These are phyloP conservation scores for Nowickia ferox DNA, from an alignment of 2,888 invertebrate genomes.

Conservation along the genomic window DNA sequence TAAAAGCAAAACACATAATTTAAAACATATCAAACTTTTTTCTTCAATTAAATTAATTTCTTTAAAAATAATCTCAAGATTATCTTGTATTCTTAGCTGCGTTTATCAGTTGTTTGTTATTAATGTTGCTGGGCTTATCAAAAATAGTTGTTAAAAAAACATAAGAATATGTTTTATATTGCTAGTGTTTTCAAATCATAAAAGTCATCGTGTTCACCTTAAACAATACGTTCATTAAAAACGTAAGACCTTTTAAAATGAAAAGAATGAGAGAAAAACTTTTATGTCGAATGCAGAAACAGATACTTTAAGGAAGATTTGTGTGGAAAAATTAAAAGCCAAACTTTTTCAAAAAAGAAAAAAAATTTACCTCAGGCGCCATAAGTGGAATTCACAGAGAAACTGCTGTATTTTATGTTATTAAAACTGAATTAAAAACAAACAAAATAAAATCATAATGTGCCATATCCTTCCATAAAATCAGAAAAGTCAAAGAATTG, in stretches of 20 bases:
- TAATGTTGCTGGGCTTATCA: background rate
- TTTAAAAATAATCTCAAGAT: background rate
- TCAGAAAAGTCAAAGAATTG: background rate
- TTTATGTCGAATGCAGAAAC: background rate
- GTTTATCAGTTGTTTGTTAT: background rate
- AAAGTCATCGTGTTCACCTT: constrained; percentile 25
- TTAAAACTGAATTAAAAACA: background rate
- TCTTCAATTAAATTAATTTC: background rate
- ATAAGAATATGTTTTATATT: background rate
- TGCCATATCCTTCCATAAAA: background rate
- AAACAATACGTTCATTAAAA: constrained; percentile 57
- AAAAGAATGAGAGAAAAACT: background rate
- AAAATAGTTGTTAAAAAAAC: background rate
- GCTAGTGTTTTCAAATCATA: constrained; percentile 1
- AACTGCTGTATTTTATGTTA: constrained; percentile 21
- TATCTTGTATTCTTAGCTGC: background rate
- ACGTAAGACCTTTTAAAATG: constrained; percentile 53
- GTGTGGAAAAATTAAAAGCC: background rate
- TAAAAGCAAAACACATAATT: background rate
- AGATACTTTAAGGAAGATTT: background rate
- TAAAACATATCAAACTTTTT: background rate
- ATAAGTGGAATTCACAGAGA: constrained; percentile 60
- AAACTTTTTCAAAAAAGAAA: background rate
- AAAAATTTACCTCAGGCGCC: constrained; percentile 50
- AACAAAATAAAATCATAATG: background rate